Conservation (phyloP, 1,140 invertebrate genomes). For the Tetraneura akinire region DNA sequence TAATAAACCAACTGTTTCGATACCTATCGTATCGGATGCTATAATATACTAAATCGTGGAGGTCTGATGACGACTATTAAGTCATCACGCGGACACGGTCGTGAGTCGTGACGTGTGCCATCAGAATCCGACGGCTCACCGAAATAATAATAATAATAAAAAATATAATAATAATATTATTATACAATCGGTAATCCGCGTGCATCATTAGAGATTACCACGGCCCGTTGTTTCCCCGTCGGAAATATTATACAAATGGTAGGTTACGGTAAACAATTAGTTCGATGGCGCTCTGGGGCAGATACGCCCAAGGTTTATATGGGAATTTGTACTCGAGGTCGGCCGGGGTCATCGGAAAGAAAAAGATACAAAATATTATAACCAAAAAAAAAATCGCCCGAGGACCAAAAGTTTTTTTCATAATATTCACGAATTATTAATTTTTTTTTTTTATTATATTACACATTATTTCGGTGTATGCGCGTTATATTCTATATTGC, state of each 20-base stretch:
- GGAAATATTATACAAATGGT: slow-evolving; percentile 41
- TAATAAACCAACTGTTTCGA: too few species aligned
- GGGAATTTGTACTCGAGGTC: slow-evolving; percentile 30
- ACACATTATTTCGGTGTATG: not conserved
- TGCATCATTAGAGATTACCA: slow-evolving; percentile 27
- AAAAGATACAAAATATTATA: not conserved
- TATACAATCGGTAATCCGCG: slow-evolving; percentile 19
- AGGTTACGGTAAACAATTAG: slow-evolving; percentile 48
- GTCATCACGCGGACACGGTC: slow-evolving; percentile 42
- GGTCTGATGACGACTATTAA: slow-evolving; percentile 47
- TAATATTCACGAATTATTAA: slow-evolving; percentile 48
- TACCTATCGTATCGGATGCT: slow-evolving; percentile 6
- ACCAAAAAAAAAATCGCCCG: slow-evolving; percentile 7
- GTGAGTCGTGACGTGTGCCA: slow-evolving; percentile 44
- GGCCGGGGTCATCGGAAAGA: not conserved
- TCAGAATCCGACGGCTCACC: not conserved
- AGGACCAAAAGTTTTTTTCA: not conserved
- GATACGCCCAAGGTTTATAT: slow-evolving; percentile 37
- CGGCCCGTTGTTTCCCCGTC: not conserved
- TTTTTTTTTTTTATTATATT: too few species aligned
- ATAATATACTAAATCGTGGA: slow-evolving; percentile 33
- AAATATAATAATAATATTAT: not conserved
- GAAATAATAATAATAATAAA: slow-evolving; percentile 16
- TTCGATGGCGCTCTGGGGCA: slow-evolving; percentile 15
- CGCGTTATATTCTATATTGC: not conserved